These are phyloP conservation scores for Carpatolechia fugitivella DNA, from an alignment of 2,888 invertebrate genomes.

Conservation along the genomic window DNA sequence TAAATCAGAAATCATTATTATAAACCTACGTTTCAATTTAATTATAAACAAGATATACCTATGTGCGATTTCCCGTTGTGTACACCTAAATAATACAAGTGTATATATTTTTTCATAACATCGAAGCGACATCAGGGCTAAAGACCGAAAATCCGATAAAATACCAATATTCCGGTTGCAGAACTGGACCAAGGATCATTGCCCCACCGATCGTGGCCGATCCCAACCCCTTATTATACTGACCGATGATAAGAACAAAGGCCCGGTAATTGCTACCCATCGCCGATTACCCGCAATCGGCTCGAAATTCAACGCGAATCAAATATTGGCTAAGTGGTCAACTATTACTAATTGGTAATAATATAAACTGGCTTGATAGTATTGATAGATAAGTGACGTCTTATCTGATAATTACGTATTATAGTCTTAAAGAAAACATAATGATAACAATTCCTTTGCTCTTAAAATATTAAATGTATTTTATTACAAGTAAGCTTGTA, in stretches of 20 bases:
- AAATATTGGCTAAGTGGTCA: slow-evolving; percentile 10
- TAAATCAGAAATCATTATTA: too few species aligned
- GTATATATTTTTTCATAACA: not conserved
- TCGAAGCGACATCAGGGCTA: slow-evolving; percentile 1
- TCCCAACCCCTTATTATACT: slow-evolving; percentile 48
- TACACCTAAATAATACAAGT: too few species aligned
- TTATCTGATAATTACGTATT: too few species aligned
- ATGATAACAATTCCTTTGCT: too few species aligned
- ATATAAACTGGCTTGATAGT: not conserved
- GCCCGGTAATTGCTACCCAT: slow-evolving; percentile 41
- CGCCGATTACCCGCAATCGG: slow-evolving; percentile 37
- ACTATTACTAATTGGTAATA: not conserved
- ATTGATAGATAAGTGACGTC: not conserved
- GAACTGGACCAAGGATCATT: slow-evolving; percentile 50
- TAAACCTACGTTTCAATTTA: too few species aligned
- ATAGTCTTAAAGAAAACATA: too few species aligned
- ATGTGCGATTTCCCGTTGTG: too few species aligned
- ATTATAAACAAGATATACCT: too few species aligned
- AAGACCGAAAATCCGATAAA: slow-evolving; percentile 42
- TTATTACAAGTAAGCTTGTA: too few species aligned
- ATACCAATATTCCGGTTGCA: slow-evolving; percentile 45
- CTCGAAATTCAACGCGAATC: slow-evolving; percentile 18
- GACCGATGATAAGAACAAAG: slow-evolving; percentile 55
- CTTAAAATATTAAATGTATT: too few species aligned
- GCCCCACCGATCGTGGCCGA: slow-evolving; percentile 32